Base-by-base conservation (phyloP, 2,888 invertebrate species). In the Loripinus fragilis region DNA sequence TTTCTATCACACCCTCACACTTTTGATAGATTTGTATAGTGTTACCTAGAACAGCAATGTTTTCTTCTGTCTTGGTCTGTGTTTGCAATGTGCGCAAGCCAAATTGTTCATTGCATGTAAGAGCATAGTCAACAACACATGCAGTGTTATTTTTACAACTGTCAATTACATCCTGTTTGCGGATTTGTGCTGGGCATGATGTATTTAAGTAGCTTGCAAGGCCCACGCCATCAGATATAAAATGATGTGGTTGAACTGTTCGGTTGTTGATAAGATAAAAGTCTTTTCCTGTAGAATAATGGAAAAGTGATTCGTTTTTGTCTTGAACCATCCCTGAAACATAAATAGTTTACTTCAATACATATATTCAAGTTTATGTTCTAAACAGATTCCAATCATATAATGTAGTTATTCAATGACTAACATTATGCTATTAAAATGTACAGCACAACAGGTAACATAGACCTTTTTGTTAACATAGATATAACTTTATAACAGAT, bases 71-170 rank as follows among this genome's bases (percentile, higher is more conserved):
- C 17, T 7, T 23, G 10, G 5, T 10, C 20, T 33, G 25, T 28
- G 33, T 30, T n/a, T 48, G 30, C 30, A 1, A 8, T 1, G 68
- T 20, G 8, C 10, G 41, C 20, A 20, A 0, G 23, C 79, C 79
- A 64, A 79, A 64, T 8, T 5, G 25, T 17, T 25, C 15, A 23
- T 79, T 33, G 33, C 79, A 79, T 1, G 79, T 68, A 17, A 68
- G 71, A 3, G 64, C 69, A 15, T 68, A 20, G 38, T 79, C 79
- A 30, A 79, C 79, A 17, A 50, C 12, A 48, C 79, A 79, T 2
- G 79, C 79, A 1, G 7, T 30, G 25, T 75, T 72, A 5, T 33
- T 60, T 5, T 8, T 28, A 68, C 79, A 79, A 0, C 15, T 64
- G 3, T 42, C 8, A 23, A 10, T 55, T 25, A 28, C 41, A 12